phyloP scores from a whole-genome alignment of 2,888 invertebrate genomes.

The Mythimna loreyi region DNA sequence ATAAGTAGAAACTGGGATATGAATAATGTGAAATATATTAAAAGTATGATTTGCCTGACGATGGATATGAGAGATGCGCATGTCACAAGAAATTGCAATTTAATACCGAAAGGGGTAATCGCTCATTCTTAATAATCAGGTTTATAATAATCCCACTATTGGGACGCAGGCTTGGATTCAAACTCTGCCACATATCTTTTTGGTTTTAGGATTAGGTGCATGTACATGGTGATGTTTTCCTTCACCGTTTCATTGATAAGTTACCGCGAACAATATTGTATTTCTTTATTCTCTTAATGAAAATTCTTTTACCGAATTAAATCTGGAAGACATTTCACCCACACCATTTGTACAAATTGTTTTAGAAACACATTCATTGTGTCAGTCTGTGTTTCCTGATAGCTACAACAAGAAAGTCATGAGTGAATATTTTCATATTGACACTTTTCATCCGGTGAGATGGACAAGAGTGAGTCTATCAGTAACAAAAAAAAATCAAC shows the following conservation, averaged over 20 bases:
- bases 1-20: slow-evolving; percentile 11
- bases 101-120: background rate
- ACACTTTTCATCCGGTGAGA: background rate
- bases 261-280: background rate
- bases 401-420: background rate
- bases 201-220: no score
- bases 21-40: background rate
- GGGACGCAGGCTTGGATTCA: no score
- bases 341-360: no score
- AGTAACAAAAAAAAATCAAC: no score
- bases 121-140: background rate
- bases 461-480: background rate
- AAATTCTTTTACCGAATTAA: background rate
- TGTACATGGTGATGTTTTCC: no score
- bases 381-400: no score
- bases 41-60: background rate
- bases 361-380: no score
- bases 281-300: background rate
- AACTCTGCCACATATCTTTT: no score
- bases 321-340: background rate
- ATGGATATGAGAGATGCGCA: background rate
- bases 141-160: no score
- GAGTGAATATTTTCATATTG: background rate
- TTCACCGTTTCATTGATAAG: no score
- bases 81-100: slow-evolving; percentile 2